Evolutionary conservation across 2,113 vertebrate species (phyloP).

Genomic region (Benitochromis conjunctus): DNA sequence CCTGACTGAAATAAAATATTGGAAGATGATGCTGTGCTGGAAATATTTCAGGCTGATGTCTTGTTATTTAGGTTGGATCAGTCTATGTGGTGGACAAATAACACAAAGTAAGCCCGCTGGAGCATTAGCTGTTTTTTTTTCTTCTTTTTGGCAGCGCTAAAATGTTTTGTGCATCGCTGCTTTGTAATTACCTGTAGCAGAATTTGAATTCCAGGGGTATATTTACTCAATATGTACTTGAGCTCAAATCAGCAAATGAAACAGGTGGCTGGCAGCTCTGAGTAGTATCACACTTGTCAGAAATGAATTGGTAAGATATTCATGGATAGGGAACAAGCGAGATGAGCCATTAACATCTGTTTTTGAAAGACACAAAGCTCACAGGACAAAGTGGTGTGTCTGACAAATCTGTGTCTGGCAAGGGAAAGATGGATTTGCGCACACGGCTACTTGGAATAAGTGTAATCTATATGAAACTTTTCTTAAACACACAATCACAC

Average conservation of each 20-base stretch:
- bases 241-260: neutral
- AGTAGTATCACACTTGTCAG: constrained; percentile 1
- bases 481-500: neutral
- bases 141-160: neutral
- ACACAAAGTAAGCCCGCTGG: neutral
- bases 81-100: neutral
- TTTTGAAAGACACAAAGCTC: neutral
- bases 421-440: neutral
- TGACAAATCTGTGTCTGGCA: neutral
- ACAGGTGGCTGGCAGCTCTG: constrained; percentile 1
- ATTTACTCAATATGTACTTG: neutral
- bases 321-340: neutral
- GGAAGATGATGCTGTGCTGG: neutral
- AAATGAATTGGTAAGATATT: constrained; percentile 11
- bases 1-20: neutral
- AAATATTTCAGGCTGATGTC: neutral
- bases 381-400: neutral
- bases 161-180: neutral
- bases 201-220: neutral
- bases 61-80: neutral
- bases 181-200: neutral
- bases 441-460: neutral
- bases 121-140: neutral
- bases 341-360: constrained; percentile 16
- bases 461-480: neutral